Percentiles rank a stretch among this genome's conserved stretches.
phyloP scores from a whole-genome alignment of 2,888 invertebrate species.

The Melanophora roralis region DNA sequence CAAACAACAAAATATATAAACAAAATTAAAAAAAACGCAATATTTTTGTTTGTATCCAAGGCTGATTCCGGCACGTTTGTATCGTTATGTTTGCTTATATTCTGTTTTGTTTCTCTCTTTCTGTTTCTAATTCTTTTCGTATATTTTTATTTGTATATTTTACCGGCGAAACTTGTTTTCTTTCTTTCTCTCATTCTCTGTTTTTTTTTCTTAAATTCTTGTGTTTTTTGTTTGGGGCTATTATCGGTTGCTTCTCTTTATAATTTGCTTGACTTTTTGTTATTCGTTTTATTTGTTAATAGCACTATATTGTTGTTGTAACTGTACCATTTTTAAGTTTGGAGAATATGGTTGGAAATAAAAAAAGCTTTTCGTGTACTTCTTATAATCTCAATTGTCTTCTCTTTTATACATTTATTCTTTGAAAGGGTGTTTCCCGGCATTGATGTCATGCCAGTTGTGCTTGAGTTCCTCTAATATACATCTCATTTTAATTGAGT shows the following conservation, averaged over 20 bases:
- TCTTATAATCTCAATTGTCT: slow-evolving; percentile 12
- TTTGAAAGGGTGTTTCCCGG: slow-evolving; percentile 58
- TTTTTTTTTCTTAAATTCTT: not conserved
- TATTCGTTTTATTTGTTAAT: not conserved
- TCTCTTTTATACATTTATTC: slow-evolving; percentile 4
- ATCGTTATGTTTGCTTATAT: slow-evolving; percentile 48
- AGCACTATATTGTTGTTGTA: slow-evolving; percentile 60
- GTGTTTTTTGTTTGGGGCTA: slow-evolving; percentile 17
- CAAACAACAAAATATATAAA: not conserved
- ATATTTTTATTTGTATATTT: not conserved
- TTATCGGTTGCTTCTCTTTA: not conserved
- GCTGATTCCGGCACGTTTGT: slow-evolving; percentile 13
- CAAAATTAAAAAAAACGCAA: not conserved
- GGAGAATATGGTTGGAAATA: slow-evolving; percentile 11
- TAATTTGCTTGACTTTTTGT: not conserved
- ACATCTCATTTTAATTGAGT: not conserved
- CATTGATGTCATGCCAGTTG: slow-evolving; percentile 50
- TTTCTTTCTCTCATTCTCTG: not conserved
- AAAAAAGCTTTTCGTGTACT: slow-evolving; percentile 21
- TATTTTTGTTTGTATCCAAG: slow-evolving; percentile 47
- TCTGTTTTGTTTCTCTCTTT: slow-evolving; percentile 57
- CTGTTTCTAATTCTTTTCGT: slow-evolving; percentile 36
- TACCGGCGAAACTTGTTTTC: slow-evolving; percentile 23
- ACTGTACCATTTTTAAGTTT: slow-evolving; percentile 59
- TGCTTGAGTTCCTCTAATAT: not conserved